Conservation (phyloP, 2,797 vertebrate genomes). For the Myioborus miniatus region DNA sequence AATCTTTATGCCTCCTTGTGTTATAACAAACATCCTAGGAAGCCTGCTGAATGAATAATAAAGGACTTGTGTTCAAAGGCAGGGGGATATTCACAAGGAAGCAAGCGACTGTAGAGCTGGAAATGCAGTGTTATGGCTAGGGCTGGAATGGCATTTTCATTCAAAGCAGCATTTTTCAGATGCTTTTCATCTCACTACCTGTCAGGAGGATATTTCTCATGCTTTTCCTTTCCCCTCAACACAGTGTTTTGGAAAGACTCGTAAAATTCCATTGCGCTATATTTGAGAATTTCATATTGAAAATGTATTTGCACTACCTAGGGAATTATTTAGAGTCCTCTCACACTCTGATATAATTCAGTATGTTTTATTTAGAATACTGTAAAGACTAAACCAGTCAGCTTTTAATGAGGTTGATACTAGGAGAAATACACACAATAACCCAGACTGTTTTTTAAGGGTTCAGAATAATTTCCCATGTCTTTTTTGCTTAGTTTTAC, state of each 20-base stretch:
- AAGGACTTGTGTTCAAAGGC: not conserved
- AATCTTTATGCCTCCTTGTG: not conserved
- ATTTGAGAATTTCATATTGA: not conserved
- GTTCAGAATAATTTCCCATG: not conserved
- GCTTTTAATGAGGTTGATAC: not conserved
- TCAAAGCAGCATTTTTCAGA: slow-evolving; percentile 27
- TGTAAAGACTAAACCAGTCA: not conserved
- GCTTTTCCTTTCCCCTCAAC: not conserved
- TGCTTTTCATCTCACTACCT: slow-evolving; percentile 2
- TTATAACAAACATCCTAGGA: not conserved
- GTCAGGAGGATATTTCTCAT: slow-evolving; percentile 12
- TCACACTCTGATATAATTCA: not conserved
- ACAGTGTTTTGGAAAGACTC: not conserved
- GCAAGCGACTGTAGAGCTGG: not conserved
- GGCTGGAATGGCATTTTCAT: not conserved
- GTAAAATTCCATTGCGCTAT: not conserved
- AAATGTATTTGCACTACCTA: not conserved
- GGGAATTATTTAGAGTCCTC: not conserved
- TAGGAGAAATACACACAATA: not conserved
- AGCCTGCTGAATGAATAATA: slow-evolving; percentile 4
- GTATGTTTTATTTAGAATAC: not conserved
- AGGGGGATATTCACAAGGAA: not conserved
- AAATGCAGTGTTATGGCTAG: not conserved
- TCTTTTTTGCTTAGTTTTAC: not conserved
- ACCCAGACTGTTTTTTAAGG: not conserved